phyloP scores from a whole-genome alignment of 2,888 invertebrate species.

The Sarcophaga rosellei region DNA sequence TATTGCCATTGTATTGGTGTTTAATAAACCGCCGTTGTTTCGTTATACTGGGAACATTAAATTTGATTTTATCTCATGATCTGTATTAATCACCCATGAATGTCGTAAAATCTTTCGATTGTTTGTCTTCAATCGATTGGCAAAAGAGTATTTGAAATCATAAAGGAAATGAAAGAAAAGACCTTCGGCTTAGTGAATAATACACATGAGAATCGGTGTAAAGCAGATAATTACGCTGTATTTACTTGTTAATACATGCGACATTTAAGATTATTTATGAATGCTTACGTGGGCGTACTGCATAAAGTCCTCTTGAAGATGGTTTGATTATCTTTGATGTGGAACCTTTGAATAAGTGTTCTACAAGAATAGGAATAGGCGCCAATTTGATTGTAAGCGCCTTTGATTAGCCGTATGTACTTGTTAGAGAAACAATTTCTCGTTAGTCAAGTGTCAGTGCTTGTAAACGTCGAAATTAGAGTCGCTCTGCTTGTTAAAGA shows the following conservation, averaged over 20 bases:
- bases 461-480: no score
- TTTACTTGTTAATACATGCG: constrained; percentile 18
- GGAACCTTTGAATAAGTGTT: constrained; percentile 30
- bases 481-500: no score
- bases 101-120: constrained; percentile 29
- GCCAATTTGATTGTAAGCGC: constrained; percentile 28
- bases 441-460: constrained; percentile 11
- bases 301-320: background rate
- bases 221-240: constrained; percentile 7
- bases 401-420: background rate
- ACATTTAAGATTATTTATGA: constrained; percentile 32
- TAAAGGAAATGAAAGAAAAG: background rate
- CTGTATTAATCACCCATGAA: constrained; percentile 41
- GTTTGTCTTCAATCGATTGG: constrained; percentile 45
- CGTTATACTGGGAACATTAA: constrained; percentile 40
- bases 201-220: background rate
- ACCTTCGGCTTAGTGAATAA: background rate
- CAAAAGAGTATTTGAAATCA: constrained; percentile 17
- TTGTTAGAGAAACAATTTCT: constrained; percentile 6
- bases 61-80: constrained; percentile 53
- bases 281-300: background rate
- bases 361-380: constrained; percentile 15
- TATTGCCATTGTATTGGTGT: constrained; percentile 37
- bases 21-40: constrained; percentile 26
- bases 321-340: background rate